Evolutionary conservation across 1,140 invertebrate genomes (phyloP).

Genomic region (Steinernema feltiae): DNA sequence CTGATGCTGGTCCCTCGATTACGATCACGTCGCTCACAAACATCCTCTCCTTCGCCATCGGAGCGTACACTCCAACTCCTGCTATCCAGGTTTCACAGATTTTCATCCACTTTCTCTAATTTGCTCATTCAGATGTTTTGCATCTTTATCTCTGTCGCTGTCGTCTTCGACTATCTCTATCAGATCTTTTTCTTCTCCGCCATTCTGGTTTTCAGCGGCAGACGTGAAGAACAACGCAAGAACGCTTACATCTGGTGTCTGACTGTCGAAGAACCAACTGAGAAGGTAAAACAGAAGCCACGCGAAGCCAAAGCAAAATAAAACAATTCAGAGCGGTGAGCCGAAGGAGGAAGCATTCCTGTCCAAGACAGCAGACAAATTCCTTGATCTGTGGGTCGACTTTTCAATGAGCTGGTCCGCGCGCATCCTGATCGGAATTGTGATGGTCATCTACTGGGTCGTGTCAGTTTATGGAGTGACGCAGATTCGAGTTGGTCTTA

Average conservation of each 20-base stretch:
- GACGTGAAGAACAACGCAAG: conserved; percentile 36
- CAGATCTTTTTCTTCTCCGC: conserved; percentile 57
- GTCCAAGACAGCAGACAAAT: conserved; percentile 7
- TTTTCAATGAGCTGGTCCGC: conserved; percentile 44
- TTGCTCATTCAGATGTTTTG: conserved; percentile 47
- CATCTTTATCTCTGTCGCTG: conserved; percentile 52
- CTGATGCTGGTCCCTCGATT: conserved; percentile 91
- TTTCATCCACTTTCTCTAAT: conserved; percentile 11
- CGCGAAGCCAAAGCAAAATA: too few species aligned
- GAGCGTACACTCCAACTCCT: conserved; percentile 85
- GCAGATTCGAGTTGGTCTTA: conserved; percentile 46
- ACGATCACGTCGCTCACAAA: conserved; percentile 96
- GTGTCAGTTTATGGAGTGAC: conserved; percentile 49
- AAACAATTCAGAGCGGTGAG: not conserved
- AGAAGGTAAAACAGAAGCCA: conserved; percentile 18
- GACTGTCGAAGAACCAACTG: conserved; percentile 25
- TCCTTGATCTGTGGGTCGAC: conserved; percentile 49
- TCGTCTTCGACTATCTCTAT: conserved; percentile 54
- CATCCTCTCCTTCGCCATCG: conserved; percentile 89
- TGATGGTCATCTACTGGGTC: conserved; percentile 48
- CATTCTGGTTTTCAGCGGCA: conserved; percentile 48
- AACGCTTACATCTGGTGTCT: conserved; percentile 53
- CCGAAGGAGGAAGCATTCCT: conserved; percentile 19
- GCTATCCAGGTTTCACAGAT: conserved; percentile 63
- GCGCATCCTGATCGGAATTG: conserved; percentile 37